Evolutionary conservation across 2,888 invertebrate species (phyloP), one percentile per base, ranked within the genome.

Genomic region (Cheilosia scutellata): DNA sequence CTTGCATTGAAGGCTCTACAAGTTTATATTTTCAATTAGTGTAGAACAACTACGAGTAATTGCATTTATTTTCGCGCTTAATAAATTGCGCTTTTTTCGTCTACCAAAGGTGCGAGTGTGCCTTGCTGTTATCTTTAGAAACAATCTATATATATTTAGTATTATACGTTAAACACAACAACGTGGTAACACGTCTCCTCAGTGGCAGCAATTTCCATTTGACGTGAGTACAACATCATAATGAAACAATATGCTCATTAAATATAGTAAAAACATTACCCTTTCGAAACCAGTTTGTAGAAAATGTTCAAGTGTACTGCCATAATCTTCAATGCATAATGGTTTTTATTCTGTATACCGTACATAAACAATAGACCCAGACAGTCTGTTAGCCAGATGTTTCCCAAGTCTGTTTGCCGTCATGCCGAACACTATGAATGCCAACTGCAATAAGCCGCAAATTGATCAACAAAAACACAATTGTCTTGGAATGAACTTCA

Each of bases 311-410:
- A 57, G 42, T 68, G 42, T 9, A 31, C 4, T n/a, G 20, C 9
- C 37, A 16, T 47, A 27, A 47, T 40, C 20, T 47, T 9, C 42
- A 72, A 60, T 66, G 13, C 16, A 42, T 40, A n/a, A n/a, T 33
- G 47, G 55, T 44, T 65, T 47, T 20, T 5, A 1, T 55, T 47
- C 62, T 62, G 60, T 47, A 47, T 7, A 25, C 60, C n/a, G 29
- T 72, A 58, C 27, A 55, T 77, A 84, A 84, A 79, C 63, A 83
- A 74, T 6, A 20, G 51, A 66, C 42, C 29, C 62, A 65, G 37
- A 65, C 62, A 57, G 79, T 75, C 83, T 84, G 83, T 42, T 53
- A 29, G 68, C 83, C 83, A 84, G 79, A 84, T 84, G 83, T 84
- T 84, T 74, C 37, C 29, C 55, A 78, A 74, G 47, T 29, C 37